phyloP scores from a whole-genome alignment of 2,797 vertebrate species.

The Bradypodion pumilum region DNA sequence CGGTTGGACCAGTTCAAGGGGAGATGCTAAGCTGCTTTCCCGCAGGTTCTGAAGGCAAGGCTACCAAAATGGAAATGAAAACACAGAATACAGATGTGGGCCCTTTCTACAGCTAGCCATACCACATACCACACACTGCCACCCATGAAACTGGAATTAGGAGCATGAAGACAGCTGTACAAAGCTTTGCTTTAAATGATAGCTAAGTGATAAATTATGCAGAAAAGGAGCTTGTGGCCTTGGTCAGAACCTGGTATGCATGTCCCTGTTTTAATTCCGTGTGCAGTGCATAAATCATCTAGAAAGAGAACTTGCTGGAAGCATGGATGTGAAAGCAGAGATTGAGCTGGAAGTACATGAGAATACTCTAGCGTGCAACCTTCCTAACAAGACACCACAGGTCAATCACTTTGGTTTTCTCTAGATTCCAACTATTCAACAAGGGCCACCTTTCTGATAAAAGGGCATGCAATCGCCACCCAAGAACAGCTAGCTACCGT shows the following conservation, averaged over 20 bases:
- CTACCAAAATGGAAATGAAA: neutral
- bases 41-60: neutral
- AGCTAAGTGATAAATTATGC: neutral
- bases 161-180: neutral
- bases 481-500: neutral
- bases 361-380: accelerated
- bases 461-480: neutral
- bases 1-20: neutral
- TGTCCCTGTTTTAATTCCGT: neutral
- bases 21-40: neutral
- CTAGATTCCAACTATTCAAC: neutral
- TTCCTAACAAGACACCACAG: neutral
- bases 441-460: neutral
- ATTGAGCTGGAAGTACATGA: neutral
- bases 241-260: neutral
- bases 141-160: neutral
- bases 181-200: constrained; percentile 17
- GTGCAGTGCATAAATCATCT: neutral
- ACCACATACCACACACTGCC: neutral
- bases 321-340: neutral
- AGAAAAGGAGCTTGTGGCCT: constrained; percentile 23
- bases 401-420: constrained; percentile 14
- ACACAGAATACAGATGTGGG: neutral
- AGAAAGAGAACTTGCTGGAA: neutral
- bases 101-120: neutral